Base-by-base conservation (phyloP, 64 coral and sea anemone genomes). In the Trachythela sp. region DNA sequence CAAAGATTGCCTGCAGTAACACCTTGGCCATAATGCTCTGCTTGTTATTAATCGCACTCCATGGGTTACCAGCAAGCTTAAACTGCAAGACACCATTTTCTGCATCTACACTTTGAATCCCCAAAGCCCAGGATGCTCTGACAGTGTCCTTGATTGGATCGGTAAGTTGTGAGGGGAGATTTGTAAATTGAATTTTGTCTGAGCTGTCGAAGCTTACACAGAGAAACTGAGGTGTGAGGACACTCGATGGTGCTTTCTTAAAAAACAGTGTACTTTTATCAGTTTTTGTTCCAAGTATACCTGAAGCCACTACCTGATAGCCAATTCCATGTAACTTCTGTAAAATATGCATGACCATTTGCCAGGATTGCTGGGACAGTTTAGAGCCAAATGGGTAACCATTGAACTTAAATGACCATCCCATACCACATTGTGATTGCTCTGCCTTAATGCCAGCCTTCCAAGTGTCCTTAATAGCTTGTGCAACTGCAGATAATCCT, bases 141-240 rank as follows among this genome's bases (percentile, higher is more conserved):
- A 97, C 84, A 0, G 50, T 68, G 58, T 80, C 39, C 43, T 92
- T 88, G 43, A 97, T 51, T 9, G 86, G 45, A 8, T 68, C 76
- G 26, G 90, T 88, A 8, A 97, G 88, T 0, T 91, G 80, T 85
- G 90, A 87, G 34, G 93, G 88, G 30, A 87, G 83, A 56, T 97
- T 94, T 1, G 92, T 36, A 22, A 97, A 36, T 93, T 92, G 90
- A 29, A 97, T 71, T 68, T 87, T 97, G 36, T 97, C 95, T 58
- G 60, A 91, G 34, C 91, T 91, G 32, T 88, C 92, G 11, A 97
- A 85, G 32, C 90, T 86, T 7, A 97, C 87, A 71, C 89, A 75
- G 1, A 93, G 91, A 67, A 97, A 90, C 4, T 92, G 92, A 14
- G 54, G 58, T 4, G 91, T 68, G 30, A 85, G 64, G 20, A 87